phyloP scores from a whole-genome alignment of 2,888 invertebrate genomes.

The Tipula lateralis region DNA sequence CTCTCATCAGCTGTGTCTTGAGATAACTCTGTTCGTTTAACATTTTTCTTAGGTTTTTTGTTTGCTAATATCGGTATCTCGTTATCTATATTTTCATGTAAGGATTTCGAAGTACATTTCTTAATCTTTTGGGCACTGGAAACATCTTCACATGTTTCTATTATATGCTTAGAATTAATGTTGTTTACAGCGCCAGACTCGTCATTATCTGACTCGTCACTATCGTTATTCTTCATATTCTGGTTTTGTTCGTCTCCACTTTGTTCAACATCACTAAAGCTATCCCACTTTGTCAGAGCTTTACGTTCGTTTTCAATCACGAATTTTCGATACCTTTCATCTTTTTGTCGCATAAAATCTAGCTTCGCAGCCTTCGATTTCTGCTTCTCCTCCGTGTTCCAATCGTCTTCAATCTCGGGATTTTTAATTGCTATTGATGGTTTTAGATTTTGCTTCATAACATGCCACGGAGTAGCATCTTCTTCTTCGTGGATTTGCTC shows the following conservation, averaged over 20 bases:
- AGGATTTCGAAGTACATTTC: too few relatives aligned
- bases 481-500: not conserved
- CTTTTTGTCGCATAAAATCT: not conserved
- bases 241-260: not conserved
- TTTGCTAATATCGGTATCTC: not conserved
- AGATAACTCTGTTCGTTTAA: not conserved
- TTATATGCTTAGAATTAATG: too few relatives aligned
- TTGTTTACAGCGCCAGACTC: too few relatives aligned
- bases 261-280: slow-evolving; percentile 12
- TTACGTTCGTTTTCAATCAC: not conserved
- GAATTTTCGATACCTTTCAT: not conserved
- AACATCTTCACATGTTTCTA: not conserved
- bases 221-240: not conserved
- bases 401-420: slow-evolving; percentile 26
- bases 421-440: not conserved
- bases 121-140: too few relatives aligned
- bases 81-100: not conserved
- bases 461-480: slow-evolving; percentile 20
- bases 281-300: slow-evolving; percentile 2
- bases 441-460: slow-evolving; percentile 25
- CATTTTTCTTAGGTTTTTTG: not conserved
- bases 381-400: not conserved
- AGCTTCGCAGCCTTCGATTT: not conserved
- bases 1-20: not conserved
- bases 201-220: not conserved